These are phyloP conservation scores for Lycaon pictus DNA, from an alignment of 2,113 vertebrate species.

Conservation along the genomic window DNA sequence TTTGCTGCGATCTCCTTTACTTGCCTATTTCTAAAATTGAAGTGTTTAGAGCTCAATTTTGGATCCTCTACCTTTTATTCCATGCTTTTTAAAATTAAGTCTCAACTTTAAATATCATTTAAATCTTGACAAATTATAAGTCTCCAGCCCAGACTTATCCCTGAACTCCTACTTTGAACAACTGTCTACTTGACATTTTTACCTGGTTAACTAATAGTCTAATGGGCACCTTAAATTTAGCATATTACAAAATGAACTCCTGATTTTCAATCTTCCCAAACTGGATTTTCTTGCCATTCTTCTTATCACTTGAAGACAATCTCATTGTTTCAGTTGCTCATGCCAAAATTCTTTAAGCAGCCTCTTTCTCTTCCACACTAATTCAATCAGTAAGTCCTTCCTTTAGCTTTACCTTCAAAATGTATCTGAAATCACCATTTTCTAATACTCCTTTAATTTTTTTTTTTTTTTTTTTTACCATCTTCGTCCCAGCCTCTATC, in stretches of 20 bases:
- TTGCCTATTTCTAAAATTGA: background rate
- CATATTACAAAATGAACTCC: background rate
- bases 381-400: constrained; percentile 6
- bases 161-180: background rate
- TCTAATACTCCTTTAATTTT: background rate
- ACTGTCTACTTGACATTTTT: background rate
- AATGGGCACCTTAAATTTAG: background rate
- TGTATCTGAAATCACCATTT: background rate
- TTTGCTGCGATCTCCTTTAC: background rate
- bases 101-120: background rate
- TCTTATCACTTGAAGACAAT: background rate
- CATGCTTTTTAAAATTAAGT: background rate
- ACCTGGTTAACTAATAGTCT: background rate
- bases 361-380: background rate
- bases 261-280: background rate
- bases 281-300: background rate
- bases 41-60: background rate
- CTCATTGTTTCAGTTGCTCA: background rate
- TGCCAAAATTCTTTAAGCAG: constrained; percentile 5
- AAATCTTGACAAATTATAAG: background rate
- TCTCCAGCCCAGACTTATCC: background rate
- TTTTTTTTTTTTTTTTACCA: background rate
- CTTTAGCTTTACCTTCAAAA: constrained; percentile 40
- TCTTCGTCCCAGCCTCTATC: background rate
- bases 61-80: background rate